phyloP scores from a whole-genome alignment of 1,140 invertebrate genomes.

The Nomia melanderi region DNA sequence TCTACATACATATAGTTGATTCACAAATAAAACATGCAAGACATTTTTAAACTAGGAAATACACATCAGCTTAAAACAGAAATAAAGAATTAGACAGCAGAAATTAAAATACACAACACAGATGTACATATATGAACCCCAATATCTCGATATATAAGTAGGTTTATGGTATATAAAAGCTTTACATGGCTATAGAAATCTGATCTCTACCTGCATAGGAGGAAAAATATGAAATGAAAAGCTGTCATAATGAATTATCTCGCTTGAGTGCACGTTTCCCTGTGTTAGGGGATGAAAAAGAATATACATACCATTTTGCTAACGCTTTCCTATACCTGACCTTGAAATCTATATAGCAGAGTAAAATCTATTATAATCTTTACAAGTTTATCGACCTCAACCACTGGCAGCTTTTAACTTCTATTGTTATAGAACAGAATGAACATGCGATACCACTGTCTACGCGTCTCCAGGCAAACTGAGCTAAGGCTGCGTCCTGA shows the following conservation, averaged over 20 bases:
- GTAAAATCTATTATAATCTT: conserved; percentile 52
- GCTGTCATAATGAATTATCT: conserved; percentile 79
- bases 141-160: background rate
- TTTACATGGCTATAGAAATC: conserved; percentile 50
- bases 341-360: conserved; percentile 38
- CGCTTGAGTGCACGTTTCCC: conserved; percentile 72
- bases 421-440: conserved; percentile 48
- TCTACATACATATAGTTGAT: background rate
- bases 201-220: conserved; percentile 62
- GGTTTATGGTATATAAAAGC: conserved; percentile 7
- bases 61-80: background rate
- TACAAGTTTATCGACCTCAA: conserved; percentile 25
- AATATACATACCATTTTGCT: conserved; percentile 76
- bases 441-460: conserved; percentile 66
- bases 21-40: background rate
- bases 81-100: background rate
- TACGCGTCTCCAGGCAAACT: conserved; percentile 73
- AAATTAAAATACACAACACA: background rate
- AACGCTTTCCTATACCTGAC: conserved; percentile 23
- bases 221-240: conserved; percentile 77
- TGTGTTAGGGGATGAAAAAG: conserved; percentile 63
- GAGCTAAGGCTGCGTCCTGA: conserved; percentile 76
- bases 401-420: conserved; percentile 36
- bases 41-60: background rate
- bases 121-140: background rate